phyloP scores from a whole-genome alignment of 2,888 invertebrate species.

The Fragum fragum region DNA sequence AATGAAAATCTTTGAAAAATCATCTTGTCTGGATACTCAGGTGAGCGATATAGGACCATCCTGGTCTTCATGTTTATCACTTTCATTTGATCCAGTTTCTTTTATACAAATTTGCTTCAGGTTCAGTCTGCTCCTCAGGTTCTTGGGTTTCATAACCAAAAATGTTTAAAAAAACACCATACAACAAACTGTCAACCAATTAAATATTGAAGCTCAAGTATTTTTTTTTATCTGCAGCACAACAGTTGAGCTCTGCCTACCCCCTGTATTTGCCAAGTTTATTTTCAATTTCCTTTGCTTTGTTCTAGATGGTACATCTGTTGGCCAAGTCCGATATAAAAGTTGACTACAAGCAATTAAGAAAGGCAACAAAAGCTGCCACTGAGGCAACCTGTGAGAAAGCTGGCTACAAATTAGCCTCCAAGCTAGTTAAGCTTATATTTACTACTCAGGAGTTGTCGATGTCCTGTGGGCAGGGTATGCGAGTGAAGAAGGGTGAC shows the following conservation, averaged over 20 bases:
- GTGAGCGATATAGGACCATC: too few species aligned
- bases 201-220: too few species aligned
- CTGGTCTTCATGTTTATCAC: too few species aligned
- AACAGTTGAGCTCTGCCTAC: too few species aligned
- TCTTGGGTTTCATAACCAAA: too few species aligned
- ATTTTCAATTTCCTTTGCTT: too few species aligned
- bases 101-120: neutral
- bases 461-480: slow-evolving; percentile 25
- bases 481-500: slow-evolving; percentile 27
- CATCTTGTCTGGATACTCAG: neutral
- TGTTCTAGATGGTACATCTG: too few species aligned
- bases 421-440: slow-evolving; percentile 18
- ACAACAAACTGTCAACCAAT: neutral
- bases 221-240: too few species aligned
- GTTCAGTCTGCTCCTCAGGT: neutral
- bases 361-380: slow-evolving; percentile 17
- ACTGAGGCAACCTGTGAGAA: slow-evolving; percentile 13
- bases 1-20: slow-evolving; percentile 6
- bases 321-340: slow-evolving; percentile 26
- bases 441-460: slow-evolving; percentile 17
- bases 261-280: too few species aligned
- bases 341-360: slow-evolving; percentile 16
- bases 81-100: neutral
- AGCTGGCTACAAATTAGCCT: slow-evolving; percentile 28
- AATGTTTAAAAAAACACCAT: too few species aligned